Evolutionary conservation across 2,113 vertebrate species (phyloP), one percentile per base, ranked within the genome.

Genomic region (Macroglossus sobrinus): DNA sequence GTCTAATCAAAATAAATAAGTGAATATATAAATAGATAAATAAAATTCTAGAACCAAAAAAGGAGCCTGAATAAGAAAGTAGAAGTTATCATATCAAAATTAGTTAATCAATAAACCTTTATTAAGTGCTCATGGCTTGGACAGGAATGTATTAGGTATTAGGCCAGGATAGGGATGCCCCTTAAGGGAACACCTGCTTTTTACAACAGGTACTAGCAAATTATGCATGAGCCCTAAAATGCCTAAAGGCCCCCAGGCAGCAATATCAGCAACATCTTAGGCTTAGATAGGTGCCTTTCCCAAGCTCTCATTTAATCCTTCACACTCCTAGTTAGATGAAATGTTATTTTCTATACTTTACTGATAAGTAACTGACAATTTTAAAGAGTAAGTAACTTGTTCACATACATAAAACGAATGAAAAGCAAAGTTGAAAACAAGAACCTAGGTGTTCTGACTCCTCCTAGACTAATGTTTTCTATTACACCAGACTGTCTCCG

Each of bases 21-120:
- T 38, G 21, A 75, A 64, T 45, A 55, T 15, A 57, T 21, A 72
- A 71, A 21, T 19, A 78, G 4, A 78, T 72, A 87, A 85, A 89
- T 75, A 93, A 93, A 93, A 94, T 74, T 50, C 87, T 84, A 84
- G 40, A 82, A 47, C 45, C 55, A 93, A 88, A 89, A 81, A 85
- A 9, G 21, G 28, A 96, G 22, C 6, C 21, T 45, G 40, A 93
- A 94, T 82, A 91, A 88, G 50, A 92, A 90, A 92, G 30, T 57
- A 57, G 38, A 81, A 79, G 11, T 57, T 79, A 35, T 88, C 9
- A 15, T 38, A 72, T 79, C 26, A 85, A 86, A 78, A 81, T 72
- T n/a, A 84, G 26, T 59, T 66, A 47, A 47, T 68, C 55, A 69
- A 26, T 81, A 89, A 88, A 69, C 24, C 15, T 93, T 91, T 92